Base-by-base conservation (phyloP, 2,888 invertebrate genomes). In the Megastigmus dorsalis region DNA sequence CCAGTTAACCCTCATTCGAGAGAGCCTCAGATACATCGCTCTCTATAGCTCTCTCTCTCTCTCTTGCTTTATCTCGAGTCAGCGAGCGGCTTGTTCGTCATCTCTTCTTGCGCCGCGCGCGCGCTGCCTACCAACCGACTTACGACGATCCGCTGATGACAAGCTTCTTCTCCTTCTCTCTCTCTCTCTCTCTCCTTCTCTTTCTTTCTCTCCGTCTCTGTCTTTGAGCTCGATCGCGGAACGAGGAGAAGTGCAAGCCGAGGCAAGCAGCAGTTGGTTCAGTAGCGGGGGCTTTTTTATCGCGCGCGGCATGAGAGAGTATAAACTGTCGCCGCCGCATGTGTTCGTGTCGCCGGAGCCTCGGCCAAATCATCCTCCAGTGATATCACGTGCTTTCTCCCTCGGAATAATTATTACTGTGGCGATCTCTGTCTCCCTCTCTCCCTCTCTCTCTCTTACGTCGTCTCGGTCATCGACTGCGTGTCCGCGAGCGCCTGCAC, bases 1-100 rank as follows among this genome's bases (percentile, higher is more conserved):
- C 79, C 78, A 81, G 82, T 86, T 86, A 82, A 85, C 85, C 84
- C 80, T 78, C 60, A 30, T 75, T 68, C 67, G 59, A 54, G 33
- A 0, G n/a, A 13, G 20, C 33, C 15, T 41, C 50, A 3, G 41
- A 54, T 60, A 63, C 43, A 55, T 54, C 28, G 41, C 15, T n/a
- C n/a, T n/a, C n/a, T 15, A 43, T 1, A 10, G 26, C 23, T 15
- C 26, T 10, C 18, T 18, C 54, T n/a, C 36, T 36, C 45, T 67
- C 33, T 45, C 38, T 65, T 28, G 23, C 15, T 52, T 10, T 54
- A 33, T 67, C 55, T 55, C 33, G 45, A 18, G 26, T 67, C 26
- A n/a, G 52, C 33, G 23, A 20, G 6, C 13, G 20, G 55, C 55
- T 70, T 66, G 43, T 55, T 15, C n/a, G 13, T 41, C 43, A 23